Percentiles rank a stretch among this genome's conserved stretches.
Conservation (phyloP, 2,113 vertebrate genomes). For the Oncorhynchus clarkii region DNA sequence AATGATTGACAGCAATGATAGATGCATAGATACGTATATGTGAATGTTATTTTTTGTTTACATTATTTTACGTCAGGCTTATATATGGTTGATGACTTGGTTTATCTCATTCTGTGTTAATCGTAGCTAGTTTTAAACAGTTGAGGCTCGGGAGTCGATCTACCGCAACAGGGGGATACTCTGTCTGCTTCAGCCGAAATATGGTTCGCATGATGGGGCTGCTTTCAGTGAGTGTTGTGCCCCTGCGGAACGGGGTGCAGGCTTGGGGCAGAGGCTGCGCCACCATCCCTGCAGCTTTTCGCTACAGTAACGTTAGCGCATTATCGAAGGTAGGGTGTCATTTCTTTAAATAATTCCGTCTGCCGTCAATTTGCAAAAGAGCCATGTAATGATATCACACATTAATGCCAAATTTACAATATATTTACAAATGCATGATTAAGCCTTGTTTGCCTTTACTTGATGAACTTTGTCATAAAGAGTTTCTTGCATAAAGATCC, state of each 20-base stretch:
- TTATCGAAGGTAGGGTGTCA: slow-evolving; percentile 26
- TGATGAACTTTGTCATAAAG: not conserved
- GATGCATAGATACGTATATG: no score
- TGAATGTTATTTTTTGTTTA: not conserved
- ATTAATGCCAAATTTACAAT: not conserved
- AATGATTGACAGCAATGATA: no score
- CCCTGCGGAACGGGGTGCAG: slow-evolving; percentile 32
- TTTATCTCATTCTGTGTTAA: not conserved
- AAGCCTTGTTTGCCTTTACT: not conserved
- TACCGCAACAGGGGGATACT: slow-evolving; percentile 7
- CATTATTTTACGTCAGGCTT: not conserved
- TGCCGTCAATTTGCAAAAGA: not conserved
- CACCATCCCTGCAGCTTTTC: slow-evolving; percentile 14
- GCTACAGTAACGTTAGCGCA: not conserved
- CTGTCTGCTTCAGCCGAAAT: not conserved
- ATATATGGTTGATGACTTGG: not conserved
- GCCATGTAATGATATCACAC: not conserved
- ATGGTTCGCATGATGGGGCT: slow-evolving; percentile 44
- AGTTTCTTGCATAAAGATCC: not conserved
- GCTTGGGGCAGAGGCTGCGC: slow-evolving; percentile 30
- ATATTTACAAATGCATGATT: not conserved
- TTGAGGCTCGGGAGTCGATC: not conserved
- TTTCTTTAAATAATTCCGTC: not conserved
- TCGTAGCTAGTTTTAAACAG: not conserved
- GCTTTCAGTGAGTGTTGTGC: slow-evolving; percentile 20